Conservation (phyloP, 1,140 invertebrate genomes). For the Lysiphlebus fabarum region DNA sequence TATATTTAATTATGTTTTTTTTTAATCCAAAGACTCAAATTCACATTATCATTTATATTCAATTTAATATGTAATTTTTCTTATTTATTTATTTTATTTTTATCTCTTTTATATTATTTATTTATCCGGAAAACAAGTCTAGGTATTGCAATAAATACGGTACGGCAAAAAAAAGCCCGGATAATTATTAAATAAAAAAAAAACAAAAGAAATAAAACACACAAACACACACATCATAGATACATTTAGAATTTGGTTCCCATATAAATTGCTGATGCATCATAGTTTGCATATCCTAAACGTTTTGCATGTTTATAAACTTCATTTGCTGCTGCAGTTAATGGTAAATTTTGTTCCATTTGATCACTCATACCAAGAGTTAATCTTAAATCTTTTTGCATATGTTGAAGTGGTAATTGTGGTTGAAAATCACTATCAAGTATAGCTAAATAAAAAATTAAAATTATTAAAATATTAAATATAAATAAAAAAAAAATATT, state of each 20-base stretch:
- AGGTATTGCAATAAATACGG: constrained; percentile 49
- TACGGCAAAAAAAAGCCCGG: constrained; percentile 35
- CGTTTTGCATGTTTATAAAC: constrained; percentile 93
- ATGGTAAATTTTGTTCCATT: constrained; percentile 84
- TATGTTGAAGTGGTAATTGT: constrained; percentile 81
- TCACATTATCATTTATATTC: neutral
- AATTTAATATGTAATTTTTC: neutral
- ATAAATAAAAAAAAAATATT: constrained; percentile 3
- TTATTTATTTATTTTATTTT: constrained; percentile 22
- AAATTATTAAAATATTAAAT: constrained; percentile 13
- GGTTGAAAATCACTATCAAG: constrained; percentile 77
- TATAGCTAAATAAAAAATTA: constrained; percentile 64
- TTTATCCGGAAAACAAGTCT: constrained; percentile 34
- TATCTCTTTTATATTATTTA: no score
- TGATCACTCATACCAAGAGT: constrained; percentile 82
- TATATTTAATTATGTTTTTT: no score
- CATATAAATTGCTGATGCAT: constrained; percentile 89
- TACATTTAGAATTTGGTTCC: constrained; percentile 74
- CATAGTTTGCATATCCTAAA: constrained; percentile 87
- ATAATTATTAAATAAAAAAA: neutral
- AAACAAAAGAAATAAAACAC: neutral
- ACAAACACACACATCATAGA: neutral
- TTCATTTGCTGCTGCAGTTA: constrained; percentile 90
- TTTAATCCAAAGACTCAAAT: neutral
- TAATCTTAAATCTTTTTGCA: constrained; percentile 92